Evolutionary conservation across 2,888 invertebrate species (phyloP).

Genomic region (Agrochola circellaris): DNA sequence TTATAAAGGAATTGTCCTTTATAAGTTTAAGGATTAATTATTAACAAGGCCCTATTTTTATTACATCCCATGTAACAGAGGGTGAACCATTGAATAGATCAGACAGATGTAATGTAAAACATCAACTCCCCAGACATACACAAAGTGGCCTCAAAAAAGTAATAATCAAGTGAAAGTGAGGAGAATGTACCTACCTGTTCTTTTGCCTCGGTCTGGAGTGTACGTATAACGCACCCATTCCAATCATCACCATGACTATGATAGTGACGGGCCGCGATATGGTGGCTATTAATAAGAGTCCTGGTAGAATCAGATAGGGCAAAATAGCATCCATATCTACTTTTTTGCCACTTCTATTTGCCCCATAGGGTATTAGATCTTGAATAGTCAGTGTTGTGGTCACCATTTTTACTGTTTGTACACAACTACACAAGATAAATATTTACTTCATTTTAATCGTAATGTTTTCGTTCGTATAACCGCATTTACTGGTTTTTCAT

Average conservation of each 20-base stretch:
- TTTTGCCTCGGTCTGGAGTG: slow-evolving; percentile 85
- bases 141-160: neutral
- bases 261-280: slow-evolving; percentile 82
- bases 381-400: slow-evolving; percentile 77
- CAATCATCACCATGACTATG: slow-evolving; percentile 83
- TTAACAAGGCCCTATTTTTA: neutral
- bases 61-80: neutral
- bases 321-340: slow-evolving; percentile 81
- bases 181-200: slow-evolving; percentile 78
- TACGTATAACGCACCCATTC: slow-evolving; percentile 85
- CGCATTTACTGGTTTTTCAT: slow-evolving; percentile 21
- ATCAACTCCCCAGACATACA: neutral
- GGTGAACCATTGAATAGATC: neutral
- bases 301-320: slow-evolving; percentile 85
- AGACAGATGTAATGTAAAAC: neutral
- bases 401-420: slow-evolving; percentile 69
- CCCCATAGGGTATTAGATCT: slow-evolving; percentile 78
- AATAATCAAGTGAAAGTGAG: slow-evolving; percentile 44
- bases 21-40: neutral
- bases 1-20: no score
- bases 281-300: slow-evolving; percentile 80
- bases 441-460: slow-evolving; percentile 5
- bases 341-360: slow-evolving; percentile 80
- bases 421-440: neutral
- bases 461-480: slow-evolving; percentile 12